Percentiles rank a stretch among this genome's conserved stretches.
Conservation (phyloP, 1,140 invertebrate species). For the Solenopsis invicta region DNA sequence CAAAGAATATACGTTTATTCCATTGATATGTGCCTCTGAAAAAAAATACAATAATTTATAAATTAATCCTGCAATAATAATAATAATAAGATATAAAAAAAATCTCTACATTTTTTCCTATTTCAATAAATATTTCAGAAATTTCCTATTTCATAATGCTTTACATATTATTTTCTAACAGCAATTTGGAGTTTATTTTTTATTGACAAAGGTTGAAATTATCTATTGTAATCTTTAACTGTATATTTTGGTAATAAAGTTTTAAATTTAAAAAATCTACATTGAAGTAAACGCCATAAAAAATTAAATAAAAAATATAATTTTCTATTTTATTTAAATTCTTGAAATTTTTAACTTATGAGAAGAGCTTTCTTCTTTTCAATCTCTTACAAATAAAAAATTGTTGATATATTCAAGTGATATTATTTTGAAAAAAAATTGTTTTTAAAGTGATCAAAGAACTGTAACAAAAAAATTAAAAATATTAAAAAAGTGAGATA, state of each 20-base stretch:
- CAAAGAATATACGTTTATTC: conserved; percentile 90
- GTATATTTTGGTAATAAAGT: background rate
- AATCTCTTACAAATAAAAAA: too few species aligned
- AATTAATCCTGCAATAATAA: background rate
- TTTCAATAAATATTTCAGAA: background rate
- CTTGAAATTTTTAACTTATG: too few species aligned
- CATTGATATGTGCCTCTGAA: conserved; percentile 84
- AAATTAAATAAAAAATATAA: too few species aligned
- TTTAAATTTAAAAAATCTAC: background rate
- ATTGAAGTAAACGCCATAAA: background rate
- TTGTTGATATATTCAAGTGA: too few species aligned
- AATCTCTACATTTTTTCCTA: background rate
- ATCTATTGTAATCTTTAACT: background rate
- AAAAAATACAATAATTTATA: background rate
- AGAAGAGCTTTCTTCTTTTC: too few species aligned
- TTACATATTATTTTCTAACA: background rate
- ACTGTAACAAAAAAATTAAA: background rate
- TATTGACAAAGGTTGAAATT: background rate
- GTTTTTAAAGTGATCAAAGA: background rate
- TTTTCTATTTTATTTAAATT: too few species aligned
- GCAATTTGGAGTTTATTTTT: background rate
- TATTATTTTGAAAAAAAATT: background rate
- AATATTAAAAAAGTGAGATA: background rate
- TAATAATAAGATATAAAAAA: background rate
- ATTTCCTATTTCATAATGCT: too few species aligned